Evolutionary conservation across 2,888 invertebrate genomes (phyloP), one percentile per base, ranked within the genome.

Genomic region (Calliphora vomitoria): DNA sequence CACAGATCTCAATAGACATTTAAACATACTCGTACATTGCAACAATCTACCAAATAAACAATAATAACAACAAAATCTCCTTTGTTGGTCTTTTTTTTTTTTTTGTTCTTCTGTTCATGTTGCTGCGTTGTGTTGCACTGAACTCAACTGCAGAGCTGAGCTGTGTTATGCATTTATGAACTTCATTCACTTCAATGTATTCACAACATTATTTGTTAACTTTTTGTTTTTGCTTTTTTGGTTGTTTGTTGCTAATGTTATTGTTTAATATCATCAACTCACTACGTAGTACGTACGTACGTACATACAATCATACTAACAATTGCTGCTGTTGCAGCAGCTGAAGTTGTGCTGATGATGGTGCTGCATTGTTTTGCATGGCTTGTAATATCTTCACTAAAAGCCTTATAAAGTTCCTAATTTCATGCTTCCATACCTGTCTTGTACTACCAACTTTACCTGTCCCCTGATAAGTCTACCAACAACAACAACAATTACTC

Each of bases 361-460:
- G 58, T 83, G 41, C 53, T 71, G 50, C 68, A 66, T 85, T 88
- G 89, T 85, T 85, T 83, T 82, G 85, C 68, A 83, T 82, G 74
- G 88, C 88, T 88, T 89, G 88, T 89, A 89, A 89, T 88, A 85
- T 88, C 88, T 87, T 88, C 87, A 85, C 88, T 88, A 89, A 89
- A 89, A 71, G 78, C 82, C 87, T 87, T 87, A 82, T 75, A 87
- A 85, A 85, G 75, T 82, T 87, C 82, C 78, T 82, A 87, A 85
- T 82, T 85, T 85, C 85, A 87, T 87, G 85, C 82, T 85, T 85
- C 87, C 87, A 82, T 85, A 85, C 64, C 82, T 81, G 84, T 79
- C 78, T 82, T 58, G 64, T 25, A 58, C 64, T 74, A 62, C 71
- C 41, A 50, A 50, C 47, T 41, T 18, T 71, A 72, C 78, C 64